Evolutionary conservation across 2,888 invertebrate species (phyloP).

Genomic region (Conchocele bisecta): DNA sequence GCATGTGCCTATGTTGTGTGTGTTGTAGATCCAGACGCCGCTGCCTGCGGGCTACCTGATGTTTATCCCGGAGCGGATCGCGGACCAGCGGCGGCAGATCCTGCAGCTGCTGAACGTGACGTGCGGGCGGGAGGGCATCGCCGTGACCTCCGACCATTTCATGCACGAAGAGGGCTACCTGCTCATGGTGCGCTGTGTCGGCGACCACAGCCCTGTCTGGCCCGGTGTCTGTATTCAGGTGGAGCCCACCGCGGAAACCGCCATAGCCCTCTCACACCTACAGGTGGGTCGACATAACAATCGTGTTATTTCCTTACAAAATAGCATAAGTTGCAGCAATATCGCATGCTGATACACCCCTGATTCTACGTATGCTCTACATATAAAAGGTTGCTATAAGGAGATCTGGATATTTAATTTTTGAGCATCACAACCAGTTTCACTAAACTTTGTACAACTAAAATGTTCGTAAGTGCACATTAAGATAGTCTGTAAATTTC

Average conservation of each 20-base stretch:
- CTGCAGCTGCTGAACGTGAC: constrained; percentile 83
- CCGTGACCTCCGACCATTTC: constrained; percentile 42
- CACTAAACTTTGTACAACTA: too few relatives aligned
- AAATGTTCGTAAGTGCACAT: too few relatives aligned
- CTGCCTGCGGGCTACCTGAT: constrained; percentile 82
- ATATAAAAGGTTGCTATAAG: too few relatives aligned
- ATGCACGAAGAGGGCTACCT: constrained; percentile 79
- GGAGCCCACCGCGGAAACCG: constrained; percentile 83
- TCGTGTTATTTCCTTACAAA: too few relatives aligned
- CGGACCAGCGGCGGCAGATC: constrained; percentile 79
- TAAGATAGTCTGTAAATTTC: too few relatives aligned
- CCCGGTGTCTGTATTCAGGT: constrained; percentile 80
- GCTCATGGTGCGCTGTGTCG: constrained; percentile 79
- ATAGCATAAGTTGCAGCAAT: too few relatives aligned
- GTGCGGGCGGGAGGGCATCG: constrained; percentile 81
- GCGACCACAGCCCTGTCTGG: constrained; percentile 77
- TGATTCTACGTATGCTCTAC: too few relatives aligned
- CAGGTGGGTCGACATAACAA: constrained; percentile 79
- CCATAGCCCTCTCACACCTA: constrained; percentile 83
- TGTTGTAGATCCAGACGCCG: constrained; percentile 78
- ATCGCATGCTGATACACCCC: too few relatives aligned
- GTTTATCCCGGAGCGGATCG: constrained; percentile 82
- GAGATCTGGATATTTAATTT: too few relatives aligned
- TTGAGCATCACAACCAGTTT: too few relatives aligned
- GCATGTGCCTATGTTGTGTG: too few relatives aligned